Evolutionary conservation across 2,113 vertebrate genomes (phyloP).

Genomic region (Telmatochromis sp.): DNA sequence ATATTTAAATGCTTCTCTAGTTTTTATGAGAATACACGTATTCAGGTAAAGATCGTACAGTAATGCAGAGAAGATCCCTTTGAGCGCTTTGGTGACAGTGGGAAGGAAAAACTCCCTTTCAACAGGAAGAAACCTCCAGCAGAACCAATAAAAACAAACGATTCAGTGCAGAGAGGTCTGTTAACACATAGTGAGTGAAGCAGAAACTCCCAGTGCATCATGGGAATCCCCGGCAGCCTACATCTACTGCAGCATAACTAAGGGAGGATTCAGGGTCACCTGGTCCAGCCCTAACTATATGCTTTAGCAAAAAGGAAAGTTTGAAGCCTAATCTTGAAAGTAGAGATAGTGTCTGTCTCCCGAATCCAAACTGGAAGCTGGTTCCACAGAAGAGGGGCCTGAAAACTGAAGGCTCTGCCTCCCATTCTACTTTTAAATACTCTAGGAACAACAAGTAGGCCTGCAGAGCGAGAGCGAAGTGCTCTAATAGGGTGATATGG

Average conservation of each 20-base stretch:
- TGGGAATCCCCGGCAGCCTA: background rate
- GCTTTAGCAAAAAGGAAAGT: background rate
- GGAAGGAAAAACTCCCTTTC: background rate
- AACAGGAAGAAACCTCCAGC: accelerated
- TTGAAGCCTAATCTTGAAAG: accelerated
- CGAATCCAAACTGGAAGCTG: background rate
- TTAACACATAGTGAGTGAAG: accelerated
- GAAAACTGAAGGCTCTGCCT: background rate
- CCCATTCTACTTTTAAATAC: background rate
- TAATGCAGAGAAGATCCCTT: background rate
- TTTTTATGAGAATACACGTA: background rate
- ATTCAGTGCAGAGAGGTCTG: background rate
- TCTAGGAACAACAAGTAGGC: background rate
- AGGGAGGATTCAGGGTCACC: background rate
- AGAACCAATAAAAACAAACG: accelerated
- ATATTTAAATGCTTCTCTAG: background rate
- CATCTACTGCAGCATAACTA: accelerated
- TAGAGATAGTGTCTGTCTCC: background rate
- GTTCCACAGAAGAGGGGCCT: background rate
- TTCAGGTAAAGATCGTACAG: background rate
- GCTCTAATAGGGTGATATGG: background rate
- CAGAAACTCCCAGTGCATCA: accelerated
- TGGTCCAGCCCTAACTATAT: background rate
- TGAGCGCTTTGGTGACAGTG: background rate
- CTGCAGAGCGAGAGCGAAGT: accelerated